Evolutionary conservation across 2,113 vertebrate genomes (phyloP).

Genomic region (Lepisosteus oculatus): DNA sequence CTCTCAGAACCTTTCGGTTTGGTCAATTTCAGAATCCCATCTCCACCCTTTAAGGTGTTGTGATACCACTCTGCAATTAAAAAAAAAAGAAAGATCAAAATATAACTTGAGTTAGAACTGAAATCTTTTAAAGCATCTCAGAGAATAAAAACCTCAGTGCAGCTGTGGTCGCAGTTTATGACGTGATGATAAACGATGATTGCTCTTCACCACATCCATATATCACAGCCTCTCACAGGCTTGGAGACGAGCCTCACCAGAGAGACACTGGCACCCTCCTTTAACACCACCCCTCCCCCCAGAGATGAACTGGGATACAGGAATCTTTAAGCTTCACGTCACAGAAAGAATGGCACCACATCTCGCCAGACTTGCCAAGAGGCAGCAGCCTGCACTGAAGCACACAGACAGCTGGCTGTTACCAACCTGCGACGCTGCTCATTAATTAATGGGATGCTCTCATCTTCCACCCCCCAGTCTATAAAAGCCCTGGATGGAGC

Average conservation of each 20-base stretch:
- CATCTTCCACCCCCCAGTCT: conserved; percentile 1
- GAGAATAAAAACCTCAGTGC: too few relatives aligned
- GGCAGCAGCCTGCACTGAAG: not conserved
- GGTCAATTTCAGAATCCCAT: too few relatives aligned
- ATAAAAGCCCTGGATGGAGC: not conserved
- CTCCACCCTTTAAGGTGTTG: too few relatives aligned
- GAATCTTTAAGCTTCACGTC: not conserved
- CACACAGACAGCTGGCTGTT: conserved; percentile 29
- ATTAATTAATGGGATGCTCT: conserved; percentile 44
- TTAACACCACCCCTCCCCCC: not conserved
- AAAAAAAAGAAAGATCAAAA: too few relatives aligned
- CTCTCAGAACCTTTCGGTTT: too few relatives aligned
- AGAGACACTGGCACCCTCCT: not conserved
- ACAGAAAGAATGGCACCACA: not conserved
- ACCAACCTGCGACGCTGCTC: conserved; percentile 29
- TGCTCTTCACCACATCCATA: too few relatives aligned
- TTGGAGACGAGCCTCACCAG: not conserved
- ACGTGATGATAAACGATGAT: too few relatives aligned
- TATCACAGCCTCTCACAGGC: too few relatives aligned
- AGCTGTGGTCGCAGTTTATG: too few relatives aligned
- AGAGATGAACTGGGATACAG: not conserved
- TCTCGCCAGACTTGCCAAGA: not conserved
- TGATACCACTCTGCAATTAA: too few relatives aligned
- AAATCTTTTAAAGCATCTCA: too few relatives aligned
- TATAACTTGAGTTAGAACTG: too few relatives aligned